Percentiles rank a stretch among this genome's conserved stretches.
phyloP scores from a whole-genome alignment of 2,113 vertebrate species.

The Pterocles burchelli region DNA sequence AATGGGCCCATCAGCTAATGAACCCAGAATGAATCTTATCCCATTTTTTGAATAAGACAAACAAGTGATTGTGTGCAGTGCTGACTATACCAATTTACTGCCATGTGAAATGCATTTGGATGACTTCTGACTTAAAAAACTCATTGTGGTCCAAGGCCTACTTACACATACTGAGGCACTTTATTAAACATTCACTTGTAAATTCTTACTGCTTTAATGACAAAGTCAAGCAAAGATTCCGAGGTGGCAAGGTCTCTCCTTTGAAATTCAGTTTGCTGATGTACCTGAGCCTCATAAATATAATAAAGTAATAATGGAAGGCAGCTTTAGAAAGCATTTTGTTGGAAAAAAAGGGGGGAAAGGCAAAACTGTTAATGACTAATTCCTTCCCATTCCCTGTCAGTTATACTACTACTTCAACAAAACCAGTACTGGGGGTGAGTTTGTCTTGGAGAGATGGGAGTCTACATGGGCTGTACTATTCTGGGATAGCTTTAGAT shows the following conservation, averaged over 20 bases:
- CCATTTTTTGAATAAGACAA: not conserved
- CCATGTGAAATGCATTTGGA: not conserved
- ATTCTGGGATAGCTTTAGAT: not conserved
- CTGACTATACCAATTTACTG: not conserved
- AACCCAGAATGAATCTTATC: not conserved
- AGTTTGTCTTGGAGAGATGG: not conserved
- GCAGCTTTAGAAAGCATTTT: not conserved
- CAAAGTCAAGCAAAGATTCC: not conserved
- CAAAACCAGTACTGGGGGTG: not conserved
- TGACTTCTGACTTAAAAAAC: not conserved
- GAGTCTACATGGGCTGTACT: not conserved
- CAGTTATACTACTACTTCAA: not conserved
- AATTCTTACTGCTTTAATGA: not conserved
- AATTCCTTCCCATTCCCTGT: not conserved
- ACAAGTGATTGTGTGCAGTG: not conserved
- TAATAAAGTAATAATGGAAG: not conserved
- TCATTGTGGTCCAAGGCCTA: not conserved
- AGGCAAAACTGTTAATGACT: not conserved
- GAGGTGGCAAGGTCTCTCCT: not conserved
- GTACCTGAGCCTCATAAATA: not conserved
- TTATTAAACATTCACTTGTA: not conserved
- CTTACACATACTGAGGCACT: not conserved
- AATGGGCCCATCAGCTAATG: conserved; percentile 10
- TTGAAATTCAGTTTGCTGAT: not conserved
- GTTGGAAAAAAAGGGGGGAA: not conserved